Base-by-base conservation (phyloP, 2,888 invertebrate species). In the Hypolimnas misippus region DNA sequence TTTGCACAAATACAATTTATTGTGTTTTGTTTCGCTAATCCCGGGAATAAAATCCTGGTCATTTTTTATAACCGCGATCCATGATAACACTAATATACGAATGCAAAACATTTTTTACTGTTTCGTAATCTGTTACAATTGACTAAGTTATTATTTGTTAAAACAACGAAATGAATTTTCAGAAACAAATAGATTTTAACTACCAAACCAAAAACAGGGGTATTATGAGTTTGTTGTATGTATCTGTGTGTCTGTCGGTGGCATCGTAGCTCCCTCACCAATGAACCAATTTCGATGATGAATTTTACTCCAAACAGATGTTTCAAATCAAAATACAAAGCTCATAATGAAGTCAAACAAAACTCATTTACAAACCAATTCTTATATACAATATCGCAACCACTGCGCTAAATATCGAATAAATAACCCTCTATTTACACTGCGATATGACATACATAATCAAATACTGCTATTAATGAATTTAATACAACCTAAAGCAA, bases 401-500 rank as follows among this genome's bases (percentile, higher is more conserved):
- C 17, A 17, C 12, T 17, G 42, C 10, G 17, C 3, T 16, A 8
- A 21, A 46, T 46, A 21, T 46, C 44, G 21, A 29, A 25, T 29
- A 49, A 14, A 29, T 29, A 29, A 44, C 7, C 2, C 40, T 0
- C 17, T 44, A 19, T 44, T 44, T 44, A 17, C 19, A 44, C 19
- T 10, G 44, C 16, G 14, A 44, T 7, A 17, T 16, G 44, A 49
- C 29, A 49, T 14, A 49, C 17, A 49, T 31, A 66, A 52, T 66
- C 51, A 58, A 61, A 57, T 51, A 61, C 54, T 56, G 55, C 19
- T 35, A 29, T 55, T 51, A 58, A 63, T 63, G 58, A 55, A 63
- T 63, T 51, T 51, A 50, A 59, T 59, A 49, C 50, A 50, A 60
- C 58, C 44, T 44, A 49, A 50, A 66, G 50, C 64, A 49, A 54